Conservation (phyloP, 2,797 vertebrate genomes). For the Synanceia verrucosa region DNA sequence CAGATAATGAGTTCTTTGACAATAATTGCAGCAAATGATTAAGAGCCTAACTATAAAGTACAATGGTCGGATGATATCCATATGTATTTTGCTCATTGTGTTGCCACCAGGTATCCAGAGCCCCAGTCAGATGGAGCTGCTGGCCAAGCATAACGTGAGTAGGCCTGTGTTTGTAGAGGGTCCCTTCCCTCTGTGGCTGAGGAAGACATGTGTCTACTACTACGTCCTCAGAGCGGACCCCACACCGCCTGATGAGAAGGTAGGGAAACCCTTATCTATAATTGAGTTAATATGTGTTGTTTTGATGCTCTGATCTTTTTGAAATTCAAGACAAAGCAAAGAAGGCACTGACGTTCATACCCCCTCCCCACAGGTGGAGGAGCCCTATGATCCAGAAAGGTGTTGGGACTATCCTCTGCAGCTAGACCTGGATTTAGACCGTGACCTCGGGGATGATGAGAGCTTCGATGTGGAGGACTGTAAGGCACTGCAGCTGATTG, state of each 20-base stretch:
- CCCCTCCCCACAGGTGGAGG: constrained; percentile 68
- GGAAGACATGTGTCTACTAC: constrained; percentile 84
- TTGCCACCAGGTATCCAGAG: constrained; percentile 87
- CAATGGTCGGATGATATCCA: background rate
- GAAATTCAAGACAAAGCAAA: background rate
- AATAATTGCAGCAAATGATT: background rate
- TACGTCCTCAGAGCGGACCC: constrained; percentile 89
- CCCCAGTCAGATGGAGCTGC: constrained; percentile 82
- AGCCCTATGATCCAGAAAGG: constrained; percentile 85
- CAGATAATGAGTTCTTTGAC: background rate
- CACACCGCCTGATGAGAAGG: constrained; percentile 77
- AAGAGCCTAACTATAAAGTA: background rate
- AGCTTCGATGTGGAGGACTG: constrained; percentile 87
- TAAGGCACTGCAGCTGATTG: constrained; percentile 58
- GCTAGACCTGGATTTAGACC: constrained; percentile 85
- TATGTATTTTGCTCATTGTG: background rate
- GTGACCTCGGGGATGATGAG: constrained; percentile 82
- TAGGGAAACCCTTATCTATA: constrained; percentile 28
- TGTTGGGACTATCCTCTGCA: constrained; percentile 85
- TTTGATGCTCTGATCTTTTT: background rate
- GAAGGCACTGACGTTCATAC: background rate
- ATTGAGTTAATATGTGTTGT: background rate
- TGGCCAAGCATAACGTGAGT: constrained; percentile 80
- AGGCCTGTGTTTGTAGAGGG: constrained; percentile 90
- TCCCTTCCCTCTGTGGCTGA: constrained; percentile 91